Conservation (phyloP, 2,113 vertebrate genomes). For the Cryptoleucopteryx plumbea region DNA sequence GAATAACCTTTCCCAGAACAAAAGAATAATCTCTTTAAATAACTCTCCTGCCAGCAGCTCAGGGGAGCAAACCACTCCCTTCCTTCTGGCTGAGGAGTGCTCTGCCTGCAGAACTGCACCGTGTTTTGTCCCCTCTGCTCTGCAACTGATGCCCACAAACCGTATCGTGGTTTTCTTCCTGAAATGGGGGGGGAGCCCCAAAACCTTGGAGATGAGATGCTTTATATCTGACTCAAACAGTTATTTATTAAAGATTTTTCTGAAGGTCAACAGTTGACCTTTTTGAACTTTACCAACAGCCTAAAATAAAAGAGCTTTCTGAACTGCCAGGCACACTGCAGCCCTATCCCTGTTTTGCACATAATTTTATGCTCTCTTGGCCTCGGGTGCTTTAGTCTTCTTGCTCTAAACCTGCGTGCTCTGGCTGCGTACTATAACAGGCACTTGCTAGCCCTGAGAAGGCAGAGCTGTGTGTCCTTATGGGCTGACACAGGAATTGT, state of each 20-base stretch:
- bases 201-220: not conserved
- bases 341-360: not conserved
- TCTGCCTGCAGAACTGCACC: not conserved
- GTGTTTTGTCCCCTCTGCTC: not conserved
- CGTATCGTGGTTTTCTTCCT: rapidly evolving
- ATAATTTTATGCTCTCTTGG: not conserved
- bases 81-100: not conserved
- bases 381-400: not conserved
- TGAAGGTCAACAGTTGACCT: not conserved
- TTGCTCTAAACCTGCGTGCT: not conserved
- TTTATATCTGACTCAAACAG: not conserved
- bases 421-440: not conserved
- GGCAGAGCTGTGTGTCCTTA: not conserved
- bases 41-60: not conserved
- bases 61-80: not conserved
- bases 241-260: not conserved
- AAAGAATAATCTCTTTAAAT: not conserved
- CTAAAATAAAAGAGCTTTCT: not conserved
- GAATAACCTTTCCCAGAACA: not conserved
- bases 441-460: not conserved
- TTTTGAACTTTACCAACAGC: not conserved
- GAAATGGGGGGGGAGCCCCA: rapidly evolving
- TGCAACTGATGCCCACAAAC: not conserved
- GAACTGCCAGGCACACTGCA: not conserved
- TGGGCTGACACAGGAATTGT: not conserved